These are phyloP conservation scores for Cephus rjabovi DNA, from an alignment of 2,888 invertebrate genomes.

Conservation along the genomic window DNA sequence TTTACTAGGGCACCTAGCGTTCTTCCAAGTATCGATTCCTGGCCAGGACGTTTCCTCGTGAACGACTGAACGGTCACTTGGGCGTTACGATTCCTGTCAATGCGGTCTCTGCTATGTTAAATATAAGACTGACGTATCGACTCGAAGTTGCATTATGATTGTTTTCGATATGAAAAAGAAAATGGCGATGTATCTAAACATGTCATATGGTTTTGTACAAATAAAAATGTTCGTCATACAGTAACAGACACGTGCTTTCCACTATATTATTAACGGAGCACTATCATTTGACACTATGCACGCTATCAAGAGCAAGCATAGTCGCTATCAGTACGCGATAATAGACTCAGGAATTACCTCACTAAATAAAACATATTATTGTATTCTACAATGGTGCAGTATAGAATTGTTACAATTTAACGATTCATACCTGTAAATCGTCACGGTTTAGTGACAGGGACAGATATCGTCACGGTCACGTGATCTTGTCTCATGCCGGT, in stretches of 20 bases:
- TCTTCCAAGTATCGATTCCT: background rate
- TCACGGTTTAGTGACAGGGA: background rate
- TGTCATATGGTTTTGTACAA: background rate
- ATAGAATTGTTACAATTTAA: background rate
- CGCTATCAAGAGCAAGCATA: background rate
- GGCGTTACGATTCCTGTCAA: background rate
- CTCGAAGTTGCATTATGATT: background rate
- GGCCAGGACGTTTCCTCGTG: background rate
- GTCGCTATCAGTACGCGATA: background rate
- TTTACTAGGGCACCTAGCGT: background rate
- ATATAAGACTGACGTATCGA: background rate
- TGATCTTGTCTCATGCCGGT: background rate
- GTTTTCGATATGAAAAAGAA: background rate
- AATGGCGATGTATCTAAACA: background rate
- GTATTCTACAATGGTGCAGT: background rate
- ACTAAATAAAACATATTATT: background rate
- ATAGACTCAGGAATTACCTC: background rate
- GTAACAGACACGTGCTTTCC: background rate
- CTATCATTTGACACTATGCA: background rate
- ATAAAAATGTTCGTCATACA: background rate
- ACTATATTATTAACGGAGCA: background rate
- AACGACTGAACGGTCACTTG: background rate
- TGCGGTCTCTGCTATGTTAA: background rate
- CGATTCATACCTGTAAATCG: background rate
- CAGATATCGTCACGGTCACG: background rate